These are phyloP conservation scores for Albula glossodonta DNA, from an alignment of 2,113 vertebrate species.

Conservation along the genomic window DNA sequence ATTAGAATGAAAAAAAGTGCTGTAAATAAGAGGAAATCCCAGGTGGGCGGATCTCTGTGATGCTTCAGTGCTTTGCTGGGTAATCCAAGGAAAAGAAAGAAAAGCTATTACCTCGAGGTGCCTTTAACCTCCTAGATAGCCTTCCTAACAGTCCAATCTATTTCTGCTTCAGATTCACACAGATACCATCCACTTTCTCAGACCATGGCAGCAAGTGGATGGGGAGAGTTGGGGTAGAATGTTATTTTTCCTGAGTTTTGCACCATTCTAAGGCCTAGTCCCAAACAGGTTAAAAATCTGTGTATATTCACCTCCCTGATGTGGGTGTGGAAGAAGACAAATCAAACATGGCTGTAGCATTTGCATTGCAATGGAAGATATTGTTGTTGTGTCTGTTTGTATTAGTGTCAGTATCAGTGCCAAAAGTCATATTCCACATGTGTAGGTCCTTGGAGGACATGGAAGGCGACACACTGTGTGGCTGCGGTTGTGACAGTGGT, in stretches of 20 bases:
- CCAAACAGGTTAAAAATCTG: too few species aligned
- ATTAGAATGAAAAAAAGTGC: neutral
- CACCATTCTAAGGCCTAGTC: too few species aligned
- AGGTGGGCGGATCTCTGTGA: neutral
- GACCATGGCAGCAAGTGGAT: neutral
- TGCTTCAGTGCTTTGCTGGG: neutral
- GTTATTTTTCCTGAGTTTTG: too few species aligned
- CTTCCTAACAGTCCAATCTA: neutral
- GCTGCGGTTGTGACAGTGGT: constrained; percentile 13
- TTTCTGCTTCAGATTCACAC: neutral
- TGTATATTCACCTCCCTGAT: too few species aligned
- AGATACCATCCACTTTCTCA: neutral
- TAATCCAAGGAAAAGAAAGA: neutral
- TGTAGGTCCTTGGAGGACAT: neutral
- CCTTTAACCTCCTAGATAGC: neutral
- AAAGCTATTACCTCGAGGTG: neutral
- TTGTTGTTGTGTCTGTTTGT: too few species aligned
- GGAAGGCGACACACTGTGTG: neutral
- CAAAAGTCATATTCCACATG: neutral
- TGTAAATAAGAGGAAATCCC: neutral
- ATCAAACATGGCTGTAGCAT: too few species aligned
- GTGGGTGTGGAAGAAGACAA: too few species aligned
- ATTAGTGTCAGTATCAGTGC: too few species aligned
- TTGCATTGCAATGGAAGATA: neutral
- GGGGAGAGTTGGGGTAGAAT: neutral